These are phyloP conservation scores for Mus minutoides DNA, from an alignment of 2,797 vertebrate species.

Conservation along the genomic window DNA sequence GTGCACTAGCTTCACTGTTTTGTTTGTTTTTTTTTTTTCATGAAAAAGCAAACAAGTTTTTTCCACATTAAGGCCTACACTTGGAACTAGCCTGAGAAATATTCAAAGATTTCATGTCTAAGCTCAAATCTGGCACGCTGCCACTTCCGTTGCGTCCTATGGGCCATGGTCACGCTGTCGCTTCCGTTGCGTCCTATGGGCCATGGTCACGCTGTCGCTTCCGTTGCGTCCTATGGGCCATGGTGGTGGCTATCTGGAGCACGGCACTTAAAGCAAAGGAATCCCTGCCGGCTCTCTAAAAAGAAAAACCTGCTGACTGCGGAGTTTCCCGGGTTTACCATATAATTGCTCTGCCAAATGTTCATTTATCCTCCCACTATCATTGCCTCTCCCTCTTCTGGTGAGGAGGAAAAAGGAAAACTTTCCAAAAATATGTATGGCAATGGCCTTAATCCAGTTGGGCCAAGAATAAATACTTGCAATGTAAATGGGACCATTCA, in stretches of 20 bases:
- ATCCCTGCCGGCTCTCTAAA: not conserved
- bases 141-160: too few relatives aligned
- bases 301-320: not conserved
- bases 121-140: not conserved
- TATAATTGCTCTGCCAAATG: not conserved
- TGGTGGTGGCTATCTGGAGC: not conserved
- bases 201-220: not conserved
- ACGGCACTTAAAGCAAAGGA: conserved; percentile 19
- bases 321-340: not conserved
- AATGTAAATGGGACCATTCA: conserved; percentile 46
- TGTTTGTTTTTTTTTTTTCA: too few relatives aligned
- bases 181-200: too few relatives aligned
- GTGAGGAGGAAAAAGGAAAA: not conserved
- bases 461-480: not conserved
- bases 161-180: too few relatives aligned
- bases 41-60: not conserved
- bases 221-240: not conserved
- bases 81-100: not conserved
- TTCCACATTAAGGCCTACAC: not conserved
- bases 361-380: not conserved
- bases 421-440: conserved; percentile 3
- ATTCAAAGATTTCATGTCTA: not conserved
- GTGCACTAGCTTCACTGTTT: not conserved
- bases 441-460: conserved; percentile 14
- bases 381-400: not conserved